These are phyloP conservation scores for Mythimna pallens DNA, from an alignment of 2,888 invertebrate species.

Conservation along the genomic window DNA sequence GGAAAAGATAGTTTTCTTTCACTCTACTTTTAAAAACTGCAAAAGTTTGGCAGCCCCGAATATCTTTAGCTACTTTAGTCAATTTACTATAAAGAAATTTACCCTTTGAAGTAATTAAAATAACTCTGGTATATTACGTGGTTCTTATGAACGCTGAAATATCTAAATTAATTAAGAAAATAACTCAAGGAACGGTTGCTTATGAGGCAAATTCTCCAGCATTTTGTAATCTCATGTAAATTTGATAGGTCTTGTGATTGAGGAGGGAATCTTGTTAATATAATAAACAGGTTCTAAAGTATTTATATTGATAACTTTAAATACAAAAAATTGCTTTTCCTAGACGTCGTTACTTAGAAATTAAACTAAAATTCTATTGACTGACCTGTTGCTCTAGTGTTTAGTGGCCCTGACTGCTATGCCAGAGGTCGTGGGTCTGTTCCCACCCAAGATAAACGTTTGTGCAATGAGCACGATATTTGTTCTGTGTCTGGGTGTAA, in stretches of 20 bases:
- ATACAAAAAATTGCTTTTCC: neutral
- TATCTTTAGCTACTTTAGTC: neutral
- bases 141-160: conserved; percentile 10
- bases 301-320: neutral
- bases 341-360: neutral
- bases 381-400: neutral
- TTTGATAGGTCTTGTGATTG: conserved; percentile 14
- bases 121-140: conserved; percentile 12
- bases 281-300: neutral
- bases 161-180: conserved; percentile 42
- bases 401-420: too few species aligned
- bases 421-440: too few species aligned
- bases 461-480: too few species aligned
- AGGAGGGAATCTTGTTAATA: neutral
- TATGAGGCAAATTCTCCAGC: conserved; percentile 8
- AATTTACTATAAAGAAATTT: conserved; percentile 7
- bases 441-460: too few species aligned
- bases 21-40: too few species aligned
- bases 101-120: conserved; percentile 22
- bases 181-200: conserved; percentile 23
- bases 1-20: too few species aligned
- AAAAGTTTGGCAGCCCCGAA: too few species aligned
- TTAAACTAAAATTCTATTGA: neutral
- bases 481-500: too few species aligned
- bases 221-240: conserved; percentile 31